A percentile compares a stretch with the other conserved stretches of the same genome.
Evolutionary conservation across 1,140 invertebrate genomes (phyloP).

Genomic region (Scaptomyza hsui): DNA sequence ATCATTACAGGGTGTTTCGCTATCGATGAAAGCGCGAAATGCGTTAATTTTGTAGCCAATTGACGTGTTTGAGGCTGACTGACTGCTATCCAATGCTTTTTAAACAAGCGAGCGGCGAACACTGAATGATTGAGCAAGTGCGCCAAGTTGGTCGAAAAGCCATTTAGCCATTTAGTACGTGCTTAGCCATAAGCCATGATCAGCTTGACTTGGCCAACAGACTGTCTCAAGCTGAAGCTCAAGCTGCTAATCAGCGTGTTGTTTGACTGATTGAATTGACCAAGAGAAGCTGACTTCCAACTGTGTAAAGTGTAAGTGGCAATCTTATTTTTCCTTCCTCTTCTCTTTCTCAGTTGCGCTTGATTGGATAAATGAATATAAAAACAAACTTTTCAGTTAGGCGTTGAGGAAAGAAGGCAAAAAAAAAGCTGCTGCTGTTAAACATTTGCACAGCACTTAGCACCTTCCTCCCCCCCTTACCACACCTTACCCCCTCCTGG

Average conservation of each 20-base stretch:
- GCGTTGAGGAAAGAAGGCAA: neutral
- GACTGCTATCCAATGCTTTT: constrained; percentile 24
- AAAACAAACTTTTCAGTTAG: constrained; percentile 54
- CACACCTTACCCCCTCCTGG: neutral
- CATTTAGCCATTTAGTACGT: constrained; percentile 53
- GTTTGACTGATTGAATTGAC: constrained; percentile 76
- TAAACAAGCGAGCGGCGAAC: neutral
- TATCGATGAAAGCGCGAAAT: constrained; percentile 73
- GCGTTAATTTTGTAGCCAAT: constrained; percentile 76
- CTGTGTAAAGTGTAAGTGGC: constrained; percentile 28
- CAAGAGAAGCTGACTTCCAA: constrained; percentile 22
- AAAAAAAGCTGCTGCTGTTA: constrained; percentile 55
- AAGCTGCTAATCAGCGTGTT: constrained; percentile 73
- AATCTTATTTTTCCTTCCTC: no score
- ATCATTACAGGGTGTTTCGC: neutral
- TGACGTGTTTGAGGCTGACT: constrained; percentile 49
- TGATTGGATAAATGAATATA: constrained; percentile 80
- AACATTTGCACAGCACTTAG: constrained; percentile 81
- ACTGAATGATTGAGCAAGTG: constrained; percentile 44
- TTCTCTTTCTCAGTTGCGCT: constrained; percentile 49
- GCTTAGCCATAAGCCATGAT: constrained; percentile 28
- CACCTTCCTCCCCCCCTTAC: constrained; percentile 22
- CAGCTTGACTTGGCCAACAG: neutral
- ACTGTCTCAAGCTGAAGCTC: neutral
- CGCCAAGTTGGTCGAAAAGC: constrained; percentile 31